These are phyloP conservation scores for Tyto alba DNA, from an alignment of 2,113 vertebrate genomes.

Conservation along the genomic window DNA sequence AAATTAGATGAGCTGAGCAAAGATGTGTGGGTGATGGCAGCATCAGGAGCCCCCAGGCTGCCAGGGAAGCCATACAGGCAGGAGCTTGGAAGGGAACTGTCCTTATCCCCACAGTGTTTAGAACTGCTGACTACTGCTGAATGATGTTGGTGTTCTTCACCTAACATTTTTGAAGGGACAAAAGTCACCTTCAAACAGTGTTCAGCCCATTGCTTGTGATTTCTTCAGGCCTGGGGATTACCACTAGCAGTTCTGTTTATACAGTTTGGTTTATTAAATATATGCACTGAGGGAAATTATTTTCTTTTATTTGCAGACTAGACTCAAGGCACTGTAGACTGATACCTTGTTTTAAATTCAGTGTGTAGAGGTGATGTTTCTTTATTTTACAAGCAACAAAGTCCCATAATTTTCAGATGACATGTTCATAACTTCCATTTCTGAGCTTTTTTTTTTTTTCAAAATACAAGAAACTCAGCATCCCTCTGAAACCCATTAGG, in stretches of 20 bases:
- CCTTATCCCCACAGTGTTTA: background rate
- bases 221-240: conserved; percentile 4
- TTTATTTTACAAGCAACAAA: conserved; percentile 59
- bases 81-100: background rate
- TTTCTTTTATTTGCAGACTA: conserved; percentile 50
- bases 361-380: conserved; percentile 35
- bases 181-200: background rate
- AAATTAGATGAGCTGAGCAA: background rate
- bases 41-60: background rate
- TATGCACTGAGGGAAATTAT: conserved; percentile 52
- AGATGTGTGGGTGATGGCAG: background rate
- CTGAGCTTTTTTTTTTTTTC: conserved; percentile 25
- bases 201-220: background rate
- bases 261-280: conserved; percentile 61
- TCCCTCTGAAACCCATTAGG: conserved; percentile 26
- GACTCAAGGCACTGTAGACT: conserved; percentile 8
- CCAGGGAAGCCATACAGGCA: background rate
- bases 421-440: conserved; percentile 42
- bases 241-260: conserved; percentile 48
- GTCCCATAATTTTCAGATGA: conserved; percentile 30
- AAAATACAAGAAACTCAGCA: conserved; percentile 43
- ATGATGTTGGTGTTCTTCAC: background rate
- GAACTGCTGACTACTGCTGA: background rate
- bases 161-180: background rate
- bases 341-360: conserved; percentile 39